Conservation (phyloP, 2,113 vertebrate genomes). For the Clarias batrachus region DNA sequence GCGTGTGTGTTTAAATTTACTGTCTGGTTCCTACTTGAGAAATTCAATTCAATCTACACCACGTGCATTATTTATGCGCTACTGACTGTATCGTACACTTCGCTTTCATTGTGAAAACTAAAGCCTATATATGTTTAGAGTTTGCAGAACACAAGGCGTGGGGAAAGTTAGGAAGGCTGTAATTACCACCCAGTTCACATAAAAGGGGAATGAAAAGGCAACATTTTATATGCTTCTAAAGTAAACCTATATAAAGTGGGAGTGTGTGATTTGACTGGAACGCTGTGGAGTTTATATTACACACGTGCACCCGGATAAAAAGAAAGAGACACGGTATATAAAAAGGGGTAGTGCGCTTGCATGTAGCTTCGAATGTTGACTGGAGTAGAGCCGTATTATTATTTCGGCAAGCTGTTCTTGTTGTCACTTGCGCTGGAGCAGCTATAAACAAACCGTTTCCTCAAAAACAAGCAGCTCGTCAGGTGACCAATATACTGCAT, state of each 20-base stretch:
- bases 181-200: conserved; percentile 10
- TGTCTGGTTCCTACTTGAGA: not conserved
- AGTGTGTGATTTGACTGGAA: not conserved
- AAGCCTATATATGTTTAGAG: not conserved
- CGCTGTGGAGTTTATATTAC: not conserved
- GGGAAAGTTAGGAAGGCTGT: not conserved
- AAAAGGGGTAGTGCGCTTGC: not conserved
- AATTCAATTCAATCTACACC: not conserved
- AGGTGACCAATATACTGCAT: not conserved
- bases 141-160: not conserved
- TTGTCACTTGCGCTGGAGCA: not conserved
- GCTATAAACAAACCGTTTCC: not conserved
- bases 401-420: not conserved
- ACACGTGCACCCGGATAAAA: not conserved
- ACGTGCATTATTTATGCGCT: not conserved
- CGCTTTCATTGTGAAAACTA: not conserved
- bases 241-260: not conserved
- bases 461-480: not conserved
- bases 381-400: not conserved
- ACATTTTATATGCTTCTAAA: not conserved
- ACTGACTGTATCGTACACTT: not conserved
- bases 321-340: not conserved
- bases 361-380: not conserved
- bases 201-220: not conserved
- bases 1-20: not conserved